These are phyloP conservation scores for Alaudala cheleensis DNA, from an alignment of 2,113 vertebrate species.

Conservation along the genomic window DNA sequence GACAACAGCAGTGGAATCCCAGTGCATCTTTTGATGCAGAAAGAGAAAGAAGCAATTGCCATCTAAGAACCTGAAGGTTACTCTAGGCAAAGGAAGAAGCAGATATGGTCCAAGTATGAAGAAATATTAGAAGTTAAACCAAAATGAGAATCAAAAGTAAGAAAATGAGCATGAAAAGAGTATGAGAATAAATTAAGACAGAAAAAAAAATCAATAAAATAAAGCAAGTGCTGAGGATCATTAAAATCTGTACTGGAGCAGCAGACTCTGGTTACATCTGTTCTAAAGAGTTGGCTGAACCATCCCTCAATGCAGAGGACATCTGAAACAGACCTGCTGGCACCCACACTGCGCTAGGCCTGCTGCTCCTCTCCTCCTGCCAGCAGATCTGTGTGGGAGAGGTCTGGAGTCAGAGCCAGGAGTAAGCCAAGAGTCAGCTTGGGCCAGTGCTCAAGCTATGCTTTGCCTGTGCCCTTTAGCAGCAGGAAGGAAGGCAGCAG, in stretches of 20 bases:
- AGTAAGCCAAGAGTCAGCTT: background rate
- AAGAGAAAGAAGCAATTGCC: background rate
- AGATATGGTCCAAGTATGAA: background rate
- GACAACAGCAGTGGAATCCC: background rate
- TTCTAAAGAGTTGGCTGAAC: background rate
- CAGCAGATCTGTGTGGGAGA: background rate
- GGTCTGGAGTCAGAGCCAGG: background rate
- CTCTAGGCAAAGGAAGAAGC: background rate
- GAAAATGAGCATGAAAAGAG: background rate
- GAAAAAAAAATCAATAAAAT: background rate
- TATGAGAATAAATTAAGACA: background rate
- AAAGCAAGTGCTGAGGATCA: background rate
- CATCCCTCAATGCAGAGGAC: background rate
- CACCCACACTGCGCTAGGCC: background rate
- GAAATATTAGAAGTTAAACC: background rate
- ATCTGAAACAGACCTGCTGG: fast-evolving
- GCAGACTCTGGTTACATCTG: background rate
- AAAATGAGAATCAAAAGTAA: background rate
- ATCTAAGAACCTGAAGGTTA: background rate
- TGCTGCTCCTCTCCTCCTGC: background rate
- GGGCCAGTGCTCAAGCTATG: background rate
- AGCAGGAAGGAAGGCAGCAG: background rate
- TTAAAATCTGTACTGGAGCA: background rate
- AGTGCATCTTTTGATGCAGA: background rate
- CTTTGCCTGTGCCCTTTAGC: background rate